phyloP scores from a whole-genome alignment of 2,888 invertebrate species.

The Maniola hyperantus region DNA sequence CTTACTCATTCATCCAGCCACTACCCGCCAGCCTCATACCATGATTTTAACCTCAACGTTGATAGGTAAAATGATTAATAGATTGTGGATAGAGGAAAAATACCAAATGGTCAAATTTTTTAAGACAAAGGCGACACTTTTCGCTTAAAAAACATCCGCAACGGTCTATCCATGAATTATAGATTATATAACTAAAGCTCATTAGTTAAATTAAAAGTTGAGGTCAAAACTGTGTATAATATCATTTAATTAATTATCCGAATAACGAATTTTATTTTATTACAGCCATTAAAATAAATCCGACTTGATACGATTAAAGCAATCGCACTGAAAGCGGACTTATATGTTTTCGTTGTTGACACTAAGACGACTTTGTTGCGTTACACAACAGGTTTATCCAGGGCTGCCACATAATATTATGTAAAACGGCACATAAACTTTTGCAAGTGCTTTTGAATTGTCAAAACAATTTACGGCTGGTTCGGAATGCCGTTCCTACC shows the following conservation, averaged over 20 bases:
- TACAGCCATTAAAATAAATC: slow-evolving; percentile 1
- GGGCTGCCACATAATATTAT: background rate
- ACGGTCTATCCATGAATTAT: background rate
- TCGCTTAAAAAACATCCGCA: background rate
- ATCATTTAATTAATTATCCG: background rate
- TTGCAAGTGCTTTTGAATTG: no score
- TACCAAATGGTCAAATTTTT: background rate
- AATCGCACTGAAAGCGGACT: slow-evolving; percentile 1
- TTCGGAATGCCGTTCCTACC: no score
- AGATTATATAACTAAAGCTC: background rate
- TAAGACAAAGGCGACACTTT: background rate
- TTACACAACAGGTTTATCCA: background rate
- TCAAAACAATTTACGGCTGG: no score
- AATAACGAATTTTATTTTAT: background rate
- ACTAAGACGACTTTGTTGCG: background rate
- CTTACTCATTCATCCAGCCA: no score
- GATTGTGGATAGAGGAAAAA: no score
- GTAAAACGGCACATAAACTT: background rate
- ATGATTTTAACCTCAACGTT: no score
- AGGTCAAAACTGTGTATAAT: background rate
- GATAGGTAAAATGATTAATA: no score
- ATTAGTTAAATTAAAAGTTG: background rate
- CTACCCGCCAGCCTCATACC: no score
- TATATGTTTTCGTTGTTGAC: background rate
- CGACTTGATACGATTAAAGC: slow-evolving; percentile 5